Evolutionary conservation across 30 jellyfish, hydroid and myxozoan genomes (phyloP).

Genomic region (Sanderia malayensis): DNA sequence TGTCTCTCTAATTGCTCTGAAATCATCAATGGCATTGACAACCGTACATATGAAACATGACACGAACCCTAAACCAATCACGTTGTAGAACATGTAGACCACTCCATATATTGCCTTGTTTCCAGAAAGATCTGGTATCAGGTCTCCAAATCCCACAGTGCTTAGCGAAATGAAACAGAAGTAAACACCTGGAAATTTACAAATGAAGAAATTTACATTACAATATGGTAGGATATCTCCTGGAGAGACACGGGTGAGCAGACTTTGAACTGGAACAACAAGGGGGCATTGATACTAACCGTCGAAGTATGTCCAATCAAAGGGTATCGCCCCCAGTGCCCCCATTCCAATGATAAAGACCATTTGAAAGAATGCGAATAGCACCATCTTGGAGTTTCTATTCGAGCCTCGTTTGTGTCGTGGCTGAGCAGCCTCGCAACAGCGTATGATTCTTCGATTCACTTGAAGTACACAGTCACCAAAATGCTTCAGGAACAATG

Average conservation of each 20-base stretch:
- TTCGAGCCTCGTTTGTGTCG: constrained; percentile 3
- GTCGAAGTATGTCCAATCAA: constrained; percentile 58
- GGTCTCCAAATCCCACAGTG: constrained; percentile 70
- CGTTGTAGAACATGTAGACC: constrained; percentile 59
- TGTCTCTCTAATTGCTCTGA: constrained; percentile 29
- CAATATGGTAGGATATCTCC: no score
- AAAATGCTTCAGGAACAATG: constrained; percentile 56
- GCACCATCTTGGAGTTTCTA: constrained; percentile 43
- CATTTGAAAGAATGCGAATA: constrained; percentile 44
- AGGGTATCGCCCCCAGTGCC: constrained; percentile 61
- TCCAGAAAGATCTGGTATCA: constrained; percentile 53
- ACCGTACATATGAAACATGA: constrained; percentile 58
- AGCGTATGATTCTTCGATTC: constrained; percentile 18
- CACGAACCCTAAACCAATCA: constrained; percentile 50
- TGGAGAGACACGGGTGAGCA: no score
- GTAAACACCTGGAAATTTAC: constrained; percentile 37
- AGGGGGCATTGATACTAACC: background rate
- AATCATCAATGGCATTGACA: constrained; percentile 61
- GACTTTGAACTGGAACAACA: no score
- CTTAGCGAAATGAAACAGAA: constrained; percentile 65
- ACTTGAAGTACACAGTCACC: constrained; percentile 57
- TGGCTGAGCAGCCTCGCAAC: constrained; percentile 4
- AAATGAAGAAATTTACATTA: no score
- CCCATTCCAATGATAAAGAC: constrained; percentile 46
- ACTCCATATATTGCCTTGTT: constrained; percentile 45